Percentiles rank a stretch among this genome's conserved stretches.
Conservation (phyloP, 2,797 vertebrate genomes). For the Aselliscus stoliczkanus region DNA sequence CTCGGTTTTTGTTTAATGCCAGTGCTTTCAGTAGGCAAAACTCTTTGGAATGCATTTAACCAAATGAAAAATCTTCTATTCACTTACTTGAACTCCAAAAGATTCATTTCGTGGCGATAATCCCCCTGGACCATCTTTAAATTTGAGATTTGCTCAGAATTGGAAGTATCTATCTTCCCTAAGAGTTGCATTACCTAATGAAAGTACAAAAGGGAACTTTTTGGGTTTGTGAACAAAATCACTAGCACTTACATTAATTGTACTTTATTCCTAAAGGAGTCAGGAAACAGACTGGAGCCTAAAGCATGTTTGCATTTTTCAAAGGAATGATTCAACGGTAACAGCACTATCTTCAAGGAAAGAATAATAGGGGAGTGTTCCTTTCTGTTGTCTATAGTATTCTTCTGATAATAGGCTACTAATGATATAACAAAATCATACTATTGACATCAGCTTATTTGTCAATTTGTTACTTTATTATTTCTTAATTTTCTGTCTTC, state of each 20-base stretch:
- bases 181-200: slow-evolving; percentile 83
- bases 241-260: slow-evolving; percentile 52
- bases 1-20: slow-evolving; percentile 52
- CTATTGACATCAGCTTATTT: not conserved
- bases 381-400: not conserved
- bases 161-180: slow-evolving; percentile 81
- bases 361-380: not conserved
- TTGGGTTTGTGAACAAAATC: slow-evolving; percentile 45
- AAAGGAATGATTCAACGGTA: not conserved
- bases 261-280: slow-evolving; percentile 30
- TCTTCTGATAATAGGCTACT: not conserved
- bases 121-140: slow-evolving; percentile 81
- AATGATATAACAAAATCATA: not conserved
- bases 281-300: not conserved
- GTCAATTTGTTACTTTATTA: not conserved
- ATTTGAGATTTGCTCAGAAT: slow-evolving; percentile 77
- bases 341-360: not conserved
- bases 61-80: slow-evolving; percentile 70
- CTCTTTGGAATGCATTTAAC: slow-evolving; percentile 59
- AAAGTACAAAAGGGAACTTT: slow-evolving; percentile 68
- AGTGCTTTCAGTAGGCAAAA: slow-evolving; percentile 61
- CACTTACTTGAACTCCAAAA: slow-evolving; percentile 86
- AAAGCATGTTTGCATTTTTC: not conserved
- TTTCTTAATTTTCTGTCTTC: not conserved
- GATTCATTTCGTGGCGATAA: slow-evolving; percentile 82